Conservation (phyloP, 2,113 vertebrate genomes). For the Hemibates koningsi region DNA sequence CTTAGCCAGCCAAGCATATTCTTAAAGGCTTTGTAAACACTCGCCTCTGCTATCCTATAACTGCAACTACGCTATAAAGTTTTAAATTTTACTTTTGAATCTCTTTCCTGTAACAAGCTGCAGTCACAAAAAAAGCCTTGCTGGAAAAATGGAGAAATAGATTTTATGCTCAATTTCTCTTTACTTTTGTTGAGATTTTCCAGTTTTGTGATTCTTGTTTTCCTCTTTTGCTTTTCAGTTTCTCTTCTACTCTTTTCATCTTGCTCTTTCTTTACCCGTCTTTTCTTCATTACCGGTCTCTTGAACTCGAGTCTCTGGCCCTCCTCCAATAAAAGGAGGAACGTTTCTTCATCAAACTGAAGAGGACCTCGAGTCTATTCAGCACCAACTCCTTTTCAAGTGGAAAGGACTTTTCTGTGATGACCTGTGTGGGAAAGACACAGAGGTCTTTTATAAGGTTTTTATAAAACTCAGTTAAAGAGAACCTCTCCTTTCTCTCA, state of each 20-base stretch:
- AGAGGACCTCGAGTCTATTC: conserved; percentile 10
- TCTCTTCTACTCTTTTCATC: background rate
- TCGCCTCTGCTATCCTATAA: conserved; percentile 13
- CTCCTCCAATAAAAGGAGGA: conserved; percentile 20
- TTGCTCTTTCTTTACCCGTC: background rate
- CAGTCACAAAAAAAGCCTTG: background rate
- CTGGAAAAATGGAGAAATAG: background rate
- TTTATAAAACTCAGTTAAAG: conserved; percentile 40
- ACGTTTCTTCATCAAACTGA: conserved; percentile 15
- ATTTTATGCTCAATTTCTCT: background rate
- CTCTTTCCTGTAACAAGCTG: background rate
- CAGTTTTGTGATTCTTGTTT: background rate
- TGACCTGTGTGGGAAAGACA: conserved; percentile 61
- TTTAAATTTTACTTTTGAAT: conserved; percentile 11
- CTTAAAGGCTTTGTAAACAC: conserved; percentile 34
- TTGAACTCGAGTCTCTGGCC: conserved; percentile 12
- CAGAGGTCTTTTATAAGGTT: conserved; percentile 43
- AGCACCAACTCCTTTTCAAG: conserved; percentile 44
- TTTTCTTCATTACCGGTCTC: background rate
- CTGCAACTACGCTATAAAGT: conserved; percentile 22
- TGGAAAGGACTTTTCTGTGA: conserved; percentile 16
- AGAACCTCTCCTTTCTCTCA: conserved; percentile 2
- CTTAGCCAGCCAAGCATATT: background rate
- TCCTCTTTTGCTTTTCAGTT: background rate
- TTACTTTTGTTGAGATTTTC: background rate